Evolutionary conservation across 2,797 vertebrate species (phyloP).

Genomic region (Aulostomus chinensis): DNA sequence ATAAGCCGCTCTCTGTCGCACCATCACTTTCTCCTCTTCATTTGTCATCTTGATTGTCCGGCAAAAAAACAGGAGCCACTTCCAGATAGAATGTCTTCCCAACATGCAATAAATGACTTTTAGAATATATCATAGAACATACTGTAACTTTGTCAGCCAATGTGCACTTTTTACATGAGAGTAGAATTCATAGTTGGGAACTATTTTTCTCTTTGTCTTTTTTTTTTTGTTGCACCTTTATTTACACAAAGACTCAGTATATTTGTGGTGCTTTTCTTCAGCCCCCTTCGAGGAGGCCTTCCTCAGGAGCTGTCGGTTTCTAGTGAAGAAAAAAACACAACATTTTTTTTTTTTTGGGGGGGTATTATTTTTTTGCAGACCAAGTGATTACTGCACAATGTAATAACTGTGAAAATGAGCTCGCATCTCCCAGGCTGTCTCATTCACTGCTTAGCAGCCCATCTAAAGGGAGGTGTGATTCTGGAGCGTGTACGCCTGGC

Average conservation of each 20-base stretch:
- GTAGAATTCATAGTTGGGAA: no score
- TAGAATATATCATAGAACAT: no score
- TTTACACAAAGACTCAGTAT: no score
- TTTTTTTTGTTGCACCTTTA: not conserved
- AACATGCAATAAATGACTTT: not conserved
- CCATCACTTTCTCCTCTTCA: slow-evolving; percentile 12
- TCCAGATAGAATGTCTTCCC: slow-evolving; percentile 6
- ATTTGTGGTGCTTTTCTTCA: not conserved
- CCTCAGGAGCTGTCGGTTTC: slow-evolving; percentile 14
- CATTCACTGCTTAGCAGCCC: slow-evolving; percentile 32
- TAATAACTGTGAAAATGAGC: slow-evolving; percentile 44
- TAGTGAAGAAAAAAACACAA: slow-evolving; percentile 14
- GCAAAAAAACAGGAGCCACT: not conserved
- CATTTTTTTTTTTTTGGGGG: no score
- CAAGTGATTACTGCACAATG: slow-evolving; percentile 39
- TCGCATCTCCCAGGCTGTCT: slow-evolving; percentile 25
- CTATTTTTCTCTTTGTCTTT: no score
- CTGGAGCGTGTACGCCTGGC: slow-evolving; percentile 28
- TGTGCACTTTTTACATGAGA: no score
- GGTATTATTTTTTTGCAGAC: slow-evolving; percentile 25
- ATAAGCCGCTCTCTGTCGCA: slow-evolving; percentile 15
- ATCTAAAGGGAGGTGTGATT: slow-evolving; percentile 35
- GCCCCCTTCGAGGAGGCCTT: slow-evolving; percentile 11
- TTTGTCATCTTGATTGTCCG: slow-evolving; percentile 11
- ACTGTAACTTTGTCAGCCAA: no score